Conservation (phyloP, 2,888 invertebrate species). For the Camptogramma bilineatum region DNA sequence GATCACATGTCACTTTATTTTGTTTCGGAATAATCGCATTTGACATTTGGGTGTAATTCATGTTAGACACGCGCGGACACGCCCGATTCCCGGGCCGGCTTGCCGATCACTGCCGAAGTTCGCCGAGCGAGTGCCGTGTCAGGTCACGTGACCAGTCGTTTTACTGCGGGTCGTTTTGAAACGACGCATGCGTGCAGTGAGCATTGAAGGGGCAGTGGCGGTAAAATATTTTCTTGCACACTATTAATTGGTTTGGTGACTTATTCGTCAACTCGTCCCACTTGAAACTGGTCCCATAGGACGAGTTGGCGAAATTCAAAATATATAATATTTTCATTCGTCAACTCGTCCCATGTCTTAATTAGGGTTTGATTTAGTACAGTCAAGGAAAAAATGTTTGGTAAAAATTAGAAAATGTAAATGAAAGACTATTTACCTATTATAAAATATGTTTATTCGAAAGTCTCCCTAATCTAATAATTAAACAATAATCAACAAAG, state of each 20-base stretch:
- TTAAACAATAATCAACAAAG: no score
- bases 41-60: constrained; percentile 73
- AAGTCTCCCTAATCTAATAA: no score
- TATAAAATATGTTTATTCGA: no score
- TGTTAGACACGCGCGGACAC: constrained; percentile 60
- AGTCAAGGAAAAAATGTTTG: no score
- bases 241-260: constrained; percentile 37
- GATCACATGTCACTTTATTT: constrained; percentile 73
- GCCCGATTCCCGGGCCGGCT: constrained; percentile 60
- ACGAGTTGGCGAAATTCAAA: no score
- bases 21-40: constrained; percentile 76
- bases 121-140: constrained; percentile 84
- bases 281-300: no score
- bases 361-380: no score
- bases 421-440: no score
- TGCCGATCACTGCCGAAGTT: constrained; percentile 81
- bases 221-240: constrained; percentile 63
- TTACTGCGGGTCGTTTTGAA: constrained; percentile 84
- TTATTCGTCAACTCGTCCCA: no score
- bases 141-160: constrained; percentile 85
- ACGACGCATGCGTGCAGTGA: constrained; percentile 76
- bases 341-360: no score
- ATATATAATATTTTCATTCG: no score
- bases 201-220: constrained; percentile 62
- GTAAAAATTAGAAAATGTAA: no score